Evolutionary conservation across 2,888 invertebrate species (phyloP).

Genomic region (Trachelus tabidus): DNA sequence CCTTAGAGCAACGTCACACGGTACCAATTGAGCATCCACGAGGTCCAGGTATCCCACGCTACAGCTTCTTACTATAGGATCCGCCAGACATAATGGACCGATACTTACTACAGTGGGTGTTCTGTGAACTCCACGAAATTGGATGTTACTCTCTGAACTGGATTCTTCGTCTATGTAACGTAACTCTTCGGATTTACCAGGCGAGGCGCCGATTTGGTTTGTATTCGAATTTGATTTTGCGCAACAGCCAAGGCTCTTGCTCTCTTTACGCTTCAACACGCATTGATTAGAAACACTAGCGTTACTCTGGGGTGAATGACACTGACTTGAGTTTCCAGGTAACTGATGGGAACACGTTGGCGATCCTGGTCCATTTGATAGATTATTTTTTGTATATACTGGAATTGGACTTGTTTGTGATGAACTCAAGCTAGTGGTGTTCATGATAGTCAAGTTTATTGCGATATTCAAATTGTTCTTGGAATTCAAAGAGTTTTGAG

Average conservation of each 20-base stretch:
- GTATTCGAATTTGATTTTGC: conserved; percentile 41
- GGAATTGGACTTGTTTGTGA: background rate
- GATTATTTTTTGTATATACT: conserved; percentile 25
- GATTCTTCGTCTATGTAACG: conserved; percentile 79
- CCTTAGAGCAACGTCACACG: conserved; percentile 78
- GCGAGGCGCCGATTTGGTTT: conserved; percentile 37
- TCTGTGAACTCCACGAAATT: conserved; percentile 56
- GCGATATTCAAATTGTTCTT: conserved; percentile 46
- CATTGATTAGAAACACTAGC: conserved; percentile 37
- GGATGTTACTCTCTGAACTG: conserved; percentile 39
- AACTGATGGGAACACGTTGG: conserved; percentile 55
- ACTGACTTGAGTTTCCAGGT: conserved; percentile 47
- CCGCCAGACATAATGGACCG: conserved; percentile 71
- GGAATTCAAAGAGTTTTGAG: conserved; percentile 45
- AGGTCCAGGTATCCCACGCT: conserved; percentile 90
- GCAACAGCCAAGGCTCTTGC: conserved; percentile 35
- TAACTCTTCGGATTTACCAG: conserved; percentile 71
- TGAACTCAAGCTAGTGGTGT: conserved; percentile 3
- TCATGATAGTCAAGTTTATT: conserved; percentile 7
- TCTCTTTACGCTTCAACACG: conserved; percentile 45
- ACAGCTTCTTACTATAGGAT: conserved; percentile 85
- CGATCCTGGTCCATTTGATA: conserved; percentile 44
- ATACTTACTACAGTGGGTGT: conserved; percentile 75
- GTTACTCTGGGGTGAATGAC: conserved; percentile 31
- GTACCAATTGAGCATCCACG: conserved; percentile 80